phyloP scores from a whole-genome alignment of 2,113 vertebrate genomes.

The Cairina moschata region DNA sequence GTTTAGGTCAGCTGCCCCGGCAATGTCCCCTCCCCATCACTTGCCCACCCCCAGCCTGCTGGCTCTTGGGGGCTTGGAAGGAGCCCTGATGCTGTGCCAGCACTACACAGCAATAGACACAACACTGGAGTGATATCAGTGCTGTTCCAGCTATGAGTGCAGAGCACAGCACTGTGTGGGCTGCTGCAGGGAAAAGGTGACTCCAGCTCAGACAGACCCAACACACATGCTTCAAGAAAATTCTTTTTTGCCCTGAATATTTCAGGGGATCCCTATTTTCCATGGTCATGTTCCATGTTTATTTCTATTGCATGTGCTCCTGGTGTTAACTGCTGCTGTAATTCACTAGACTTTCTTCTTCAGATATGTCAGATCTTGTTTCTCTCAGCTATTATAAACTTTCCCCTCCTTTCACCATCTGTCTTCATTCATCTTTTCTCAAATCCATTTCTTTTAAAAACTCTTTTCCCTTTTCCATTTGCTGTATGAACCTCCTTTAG shows the following conservation, averaged over 20 bases:
- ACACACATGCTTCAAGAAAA: neutral
- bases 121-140: too few relatives aligned
- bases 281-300: neutral
- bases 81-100: too few relatives aligned
- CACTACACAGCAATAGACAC: too few relatives aligned
- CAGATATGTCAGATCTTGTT: neutral
- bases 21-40: too few relatives aligned
- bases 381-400: neutral
- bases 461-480: neutral
- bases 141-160: too few relatives aligned
- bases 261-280: neutral
- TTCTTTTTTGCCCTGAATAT: neutral
- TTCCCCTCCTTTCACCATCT: neutral
- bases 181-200: too few relatives aligned
- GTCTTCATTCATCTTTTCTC: neutral
- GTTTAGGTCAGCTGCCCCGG: too few relatives aligned
- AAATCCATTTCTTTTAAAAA: neutral
- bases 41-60: too few relatives aligned
- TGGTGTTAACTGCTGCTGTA: neutral
- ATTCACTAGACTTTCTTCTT: neutral
- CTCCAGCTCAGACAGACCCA: too few relatives aligned
- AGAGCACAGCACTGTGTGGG: too few relatives aligned
- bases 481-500: neutral
- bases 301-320: neutral
- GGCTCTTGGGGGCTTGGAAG: too few relatives aligned